Evolutionary conservation across 2,113 vertebrate genomes (phyloP).

Genomic region (Brienomyrus longianalis): DNA sequence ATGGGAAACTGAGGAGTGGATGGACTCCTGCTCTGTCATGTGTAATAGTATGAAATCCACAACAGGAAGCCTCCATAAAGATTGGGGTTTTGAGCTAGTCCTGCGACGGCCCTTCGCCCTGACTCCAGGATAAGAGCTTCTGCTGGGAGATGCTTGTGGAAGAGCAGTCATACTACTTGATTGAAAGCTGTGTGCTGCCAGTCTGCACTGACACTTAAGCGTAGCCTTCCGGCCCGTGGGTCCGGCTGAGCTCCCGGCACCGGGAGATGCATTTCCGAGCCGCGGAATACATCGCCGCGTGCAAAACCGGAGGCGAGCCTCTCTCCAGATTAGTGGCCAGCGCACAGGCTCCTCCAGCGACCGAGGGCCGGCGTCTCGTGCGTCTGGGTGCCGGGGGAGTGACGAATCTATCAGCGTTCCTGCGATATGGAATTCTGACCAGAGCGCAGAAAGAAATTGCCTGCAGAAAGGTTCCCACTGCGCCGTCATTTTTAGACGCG

Average conservation of each 20-base stretch:
- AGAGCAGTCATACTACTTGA: neutral
- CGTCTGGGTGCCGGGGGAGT: constrained; percentile 19
- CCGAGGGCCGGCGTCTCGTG: constrained; percentile 23
- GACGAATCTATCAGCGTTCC: constrained; percentile 14
- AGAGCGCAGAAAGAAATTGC: neutral
- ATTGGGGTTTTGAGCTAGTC: neutral
- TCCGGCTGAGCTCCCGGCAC: neutral
- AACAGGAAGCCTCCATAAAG: neutral
- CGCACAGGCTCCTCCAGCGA: neutral
- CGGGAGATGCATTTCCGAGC: constrained; percentile 18
- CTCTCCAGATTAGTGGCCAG: neutral
- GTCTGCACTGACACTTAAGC: neutral
- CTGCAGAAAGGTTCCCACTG: constrained; percentile 3
- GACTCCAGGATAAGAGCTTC: neutral
- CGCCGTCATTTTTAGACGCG: neutral
- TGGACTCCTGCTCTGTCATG: neutral
- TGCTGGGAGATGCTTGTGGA: neutral
- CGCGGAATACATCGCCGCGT: neutral
- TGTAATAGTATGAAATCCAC: neutral
- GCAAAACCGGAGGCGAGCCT: constrained; percentile 34
- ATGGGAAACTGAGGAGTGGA: neutral
- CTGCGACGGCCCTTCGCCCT: neutral
- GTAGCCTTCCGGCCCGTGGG: neutral
- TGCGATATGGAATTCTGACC: constrained; percentile 25
- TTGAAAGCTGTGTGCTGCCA: neutral